phyloP scores from a whole-genome alignment of 2,888 invertebrate species.

The Trachelus troglodyta region DNA sequence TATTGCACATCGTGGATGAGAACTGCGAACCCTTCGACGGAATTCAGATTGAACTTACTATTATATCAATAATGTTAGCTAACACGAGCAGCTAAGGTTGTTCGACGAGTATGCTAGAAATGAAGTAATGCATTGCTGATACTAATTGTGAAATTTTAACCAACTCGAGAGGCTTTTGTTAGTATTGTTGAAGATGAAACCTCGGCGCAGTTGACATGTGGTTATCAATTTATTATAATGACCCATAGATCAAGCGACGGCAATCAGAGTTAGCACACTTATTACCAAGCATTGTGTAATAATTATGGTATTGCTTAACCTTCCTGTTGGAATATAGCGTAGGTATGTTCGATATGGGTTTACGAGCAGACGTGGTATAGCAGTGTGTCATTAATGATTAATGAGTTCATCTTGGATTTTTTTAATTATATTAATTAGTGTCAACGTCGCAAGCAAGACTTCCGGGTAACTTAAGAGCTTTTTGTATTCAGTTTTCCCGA shows the following conservation, averaged over 20 bases:
- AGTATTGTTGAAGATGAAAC: background rate
- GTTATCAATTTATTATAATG: background rate
- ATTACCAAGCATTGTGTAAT: background rate
- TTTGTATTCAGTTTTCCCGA: too few species aligned
- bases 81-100: background rate
- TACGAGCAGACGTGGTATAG: background rate
- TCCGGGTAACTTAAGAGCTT: too few species aligned
- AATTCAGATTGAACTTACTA: background rate
- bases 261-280: background rate
- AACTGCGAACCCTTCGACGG: background rate
- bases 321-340: background rate
- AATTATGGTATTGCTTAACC: background rate
- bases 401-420: background rate
- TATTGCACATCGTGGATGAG: background rate
- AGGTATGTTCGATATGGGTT: background rate
- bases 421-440: background rate
- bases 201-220: background rate
- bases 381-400: background rate
- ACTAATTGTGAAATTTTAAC: too few species aligned
- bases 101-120: background rate
- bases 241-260: background rate
- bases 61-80: background rate
- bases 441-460: too few species aligned
- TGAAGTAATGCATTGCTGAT: background rate
- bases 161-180: background rate